These are phyloP conservation scores for Lepidostoma basale DNA, from an alignment of 1,140 invertebrate genomes.

Conservation along the genomic window DNA sequence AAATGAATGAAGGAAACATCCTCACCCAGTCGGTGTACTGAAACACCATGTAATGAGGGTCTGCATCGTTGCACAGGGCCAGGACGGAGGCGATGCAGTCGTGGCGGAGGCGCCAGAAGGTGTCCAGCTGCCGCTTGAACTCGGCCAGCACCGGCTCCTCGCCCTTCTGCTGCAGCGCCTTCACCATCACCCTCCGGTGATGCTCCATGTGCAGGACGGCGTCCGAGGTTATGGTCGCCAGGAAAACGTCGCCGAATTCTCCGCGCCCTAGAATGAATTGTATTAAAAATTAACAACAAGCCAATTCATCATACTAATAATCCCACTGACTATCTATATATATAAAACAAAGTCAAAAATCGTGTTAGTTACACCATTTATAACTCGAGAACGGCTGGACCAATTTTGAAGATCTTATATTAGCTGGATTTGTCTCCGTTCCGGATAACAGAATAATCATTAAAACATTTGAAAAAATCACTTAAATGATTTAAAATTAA, in stretches of 20 bases:
- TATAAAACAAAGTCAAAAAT: no score
- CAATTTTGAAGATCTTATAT: no score
- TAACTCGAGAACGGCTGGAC: no score
- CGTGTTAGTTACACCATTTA: no score
- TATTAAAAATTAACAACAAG: not conserved
- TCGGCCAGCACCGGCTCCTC: constrained; percentile 80
- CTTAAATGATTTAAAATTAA: no score
- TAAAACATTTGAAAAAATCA: no score
- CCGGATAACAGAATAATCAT: no score
- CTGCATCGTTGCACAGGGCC: constrained; percentile 81
- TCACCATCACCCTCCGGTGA: constrained; percentile 66
- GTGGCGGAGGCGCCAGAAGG: constrained; percentile 81
- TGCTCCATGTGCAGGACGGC: constrained; percentile 36
- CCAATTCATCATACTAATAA: not conserved
- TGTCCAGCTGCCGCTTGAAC: constrained; percentile 86
- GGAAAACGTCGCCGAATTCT: constrained; percentile 88
- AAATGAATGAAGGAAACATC: no score
- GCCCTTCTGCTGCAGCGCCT: constrained; percentile 71
- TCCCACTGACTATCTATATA: no score
- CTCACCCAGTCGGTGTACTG: constrained; percentile 92
- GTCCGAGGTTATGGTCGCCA: constrained; percentile 65
- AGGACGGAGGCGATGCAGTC: constrained; percentile 79
- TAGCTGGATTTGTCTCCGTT: no score
- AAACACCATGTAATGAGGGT: constrained; percentile 87
- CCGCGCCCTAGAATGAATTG: constrained; percentile 70